These are phyloP conservation scores for Microcebus tavaratra DNA, from an alignment of 2,113 vertebrate species.

Conservation along the genomic window DNA sequence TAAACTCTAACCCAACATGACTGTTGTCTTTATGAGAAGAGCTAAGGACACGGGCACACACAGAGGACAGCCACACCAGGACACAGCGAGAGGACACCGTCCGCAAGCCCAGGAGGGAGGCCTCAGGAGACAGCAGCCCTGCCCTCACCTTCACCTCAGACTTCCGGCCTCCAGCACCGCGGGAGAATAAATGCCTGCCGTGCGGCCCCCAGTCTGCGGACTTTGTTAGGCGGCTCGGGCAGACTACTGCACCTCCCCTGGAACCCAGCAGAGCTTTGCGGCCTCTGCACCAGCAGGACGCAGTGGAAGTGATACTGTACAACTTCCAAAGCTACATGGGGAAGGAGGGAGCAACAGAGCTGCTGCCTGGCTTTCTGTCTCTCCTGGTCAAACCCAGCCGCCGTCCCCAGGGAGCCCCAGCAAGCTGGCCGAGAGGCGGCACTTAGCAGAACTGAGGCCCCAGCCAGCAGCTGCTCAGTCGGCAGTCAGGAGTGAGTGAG, in stretches of 20 bases:
- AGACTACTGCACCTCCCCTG: background rate
- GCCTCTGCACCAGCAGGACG: background rate
- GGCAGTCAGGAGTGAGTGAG: background rate
- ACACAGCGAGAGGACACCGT: background rate
- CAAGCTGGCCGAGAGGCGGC: background rate
- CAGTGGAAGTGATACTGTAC: no score
- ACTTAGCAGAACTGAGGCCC: background rate
- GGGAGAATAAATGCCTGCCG: no score
- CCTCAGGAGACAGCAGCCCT: background rate
- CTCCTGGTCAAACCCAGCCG: no score
- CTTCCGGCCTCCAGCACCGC: background rate
- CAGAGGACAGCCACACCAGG: fast-evolving
- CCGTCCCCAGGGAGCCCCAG: background rate
- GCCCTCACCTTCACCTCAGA: fast-evolving
- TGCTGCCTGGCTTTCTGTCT: background rate
- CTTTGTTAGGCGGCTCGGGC: background rate
- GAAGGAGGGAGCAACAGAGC: background rate
- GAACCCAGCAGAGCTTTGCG: no score
- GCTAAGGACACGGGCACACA: background rate
- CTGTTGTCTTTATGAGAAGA: background rate
- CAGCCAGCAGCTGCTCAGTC: background rate
- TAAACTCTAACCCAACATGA: background rate
- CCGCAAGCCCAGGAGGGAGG: no score
- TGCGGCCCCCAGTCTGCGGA: fast-evolving
- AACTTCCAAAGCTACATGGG: background rate